Evolutionary conservation across 2,797 vertebrate genomes (phyloP).

Genomic region (Sternotherus odoratus): DNA sequence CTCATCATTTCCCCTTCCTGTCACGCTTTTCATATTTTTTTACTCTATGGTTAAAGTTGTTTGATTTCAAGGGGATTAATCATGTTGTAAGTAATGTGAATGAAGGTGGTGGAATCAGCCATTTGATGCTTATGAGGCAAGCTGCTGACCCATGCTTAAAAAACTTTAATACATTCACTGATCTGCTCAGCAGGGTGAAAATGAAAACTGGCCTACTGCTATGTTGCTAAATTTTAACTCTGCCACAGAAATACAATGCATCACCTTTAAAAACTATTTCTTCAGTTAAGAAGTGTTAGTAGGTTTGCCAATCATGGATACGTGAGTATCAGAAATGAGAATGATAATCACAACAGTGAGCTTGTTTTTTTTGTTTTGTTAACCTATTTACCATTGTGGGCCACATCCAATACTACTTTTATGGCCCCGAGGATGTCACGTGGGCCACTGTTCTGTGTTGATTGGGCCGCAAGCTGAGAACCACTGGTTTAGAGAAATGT

Average conservation of each 20-base stretch:
- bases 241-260: background rate
- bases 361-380: background rate
- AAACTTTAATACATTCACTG: background rate
- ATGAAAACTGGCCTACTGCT: conserved; percentile 1
- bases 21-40: background rate
- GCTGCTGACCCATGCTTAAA: background rate
- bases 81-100: background rate
- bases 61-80: background rate
- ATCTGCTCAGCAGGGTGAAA: background rate
- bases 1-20: background rate
- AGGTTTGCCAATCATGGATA: background rate
- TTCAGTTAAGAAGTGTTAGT: background rate
- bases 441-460: too few species aligned
- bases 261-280: background rate
- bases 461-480: too few species aligned
- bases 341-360: background rate
- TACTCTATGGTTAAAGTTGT: background rate
- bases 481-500: background rate
- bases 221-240: background rate
- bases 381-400: too few species aligned
- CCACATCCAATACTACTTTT: too few species aligned
- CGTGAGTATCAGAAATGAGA: background rate
- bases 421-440: too few species aligned
- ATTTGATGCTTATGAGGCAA: background rate
- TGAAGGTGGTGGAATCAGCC: background rate